A percentile compares a stretch with the other conserved stretches of the same genome.
Evolutionary conservation across 2,797 vertebrate genomes (phyloP).

Genomic region (Amazonetta brasiliensis): DNA sequence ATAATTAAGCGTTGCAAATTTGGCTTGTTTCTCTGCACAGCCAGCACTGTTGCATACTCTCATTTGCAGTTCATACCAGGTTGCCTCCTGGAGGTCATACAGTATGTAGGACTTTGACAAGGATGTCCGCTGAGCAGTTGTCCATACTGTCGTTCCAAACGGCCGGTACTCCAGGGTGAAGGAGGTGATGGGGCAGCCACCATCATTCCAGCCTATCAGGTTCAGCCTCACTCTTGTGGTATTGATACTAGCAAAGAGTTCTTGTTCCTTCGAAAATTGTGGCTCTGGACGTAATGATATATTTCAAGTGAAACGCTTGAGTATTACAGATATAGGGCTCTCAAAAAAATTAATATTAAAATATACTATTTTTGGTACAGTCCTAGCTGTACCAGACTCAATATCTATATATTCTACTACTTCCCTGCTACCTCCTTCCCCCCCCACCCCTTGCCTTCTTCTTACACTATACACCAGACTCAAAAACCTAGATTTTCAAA

Average conservation of each 20-base stretch:
- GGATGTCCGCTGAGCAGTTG: conserved; percentile 92
- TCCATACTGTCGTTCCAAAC: conserved; percentile 92
- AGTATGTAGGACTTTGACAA: conserved; percentile 95
- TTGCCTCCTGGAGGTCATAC: conserved; percentile 94
- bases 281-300: conserved; percentile 83
- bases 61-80: conserved; percentile 98
- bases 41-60: conserved; percentile 97
- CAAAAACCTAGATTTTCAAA: background rate
- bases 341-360: background rate
- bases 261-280: conserved; percentile 98
- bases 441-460: background rate
- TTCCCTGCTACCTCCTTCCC: fast-evolving
- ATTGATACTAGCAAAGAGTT: conserved; percentile 96
- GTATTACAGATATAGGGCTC: background rate
- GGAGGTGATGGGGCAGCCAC: conserved; percentile 96
- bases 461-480: background rate
- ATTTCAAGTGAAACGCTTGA: background rate
- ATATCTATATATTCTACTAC: background rate
- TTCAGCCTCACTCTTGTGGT: conserved; percentile 92
- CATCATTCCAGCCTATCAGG: conserved; percentile 97
- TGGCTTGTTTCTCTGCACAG: conserved; percentile 94
- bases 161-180: conserved; percentile 96
- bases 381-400: background rate
- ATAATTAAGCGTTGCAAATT: conserved; percentile 93
- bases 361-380: background rate